Conservation (phyloP, 2,113 vertebrate species). For the Hypomesus transpacificus region DNA sequence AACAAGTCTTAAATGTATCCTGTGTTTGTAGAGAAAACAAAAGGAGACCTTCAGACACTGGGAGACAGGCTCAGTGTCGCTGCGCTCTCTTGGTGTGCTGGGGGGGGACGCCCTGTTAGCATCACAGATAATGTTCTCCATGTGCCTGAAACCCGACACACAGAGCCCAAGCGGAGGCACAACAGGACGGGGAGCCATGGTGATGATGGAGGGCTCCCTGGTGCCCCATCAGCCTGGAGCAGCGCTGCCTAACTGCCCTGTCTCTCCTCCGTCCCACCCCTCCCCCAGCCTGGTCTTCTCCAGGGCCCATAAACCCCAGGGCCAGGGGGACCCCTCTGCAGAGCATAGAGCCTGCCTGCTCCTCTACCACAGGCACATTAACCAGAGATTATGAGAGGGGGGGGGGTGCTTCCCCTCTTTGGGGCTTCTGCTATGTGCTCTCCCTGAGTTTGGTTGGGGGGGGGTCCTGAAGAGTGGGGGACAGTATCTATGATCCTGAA, state of each 20-base stretch:
- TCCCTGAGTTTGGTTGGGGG: not conserved
- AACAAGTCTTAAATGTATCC: conserved; percentile 58
- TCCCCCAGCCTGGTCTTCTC: not conserved
- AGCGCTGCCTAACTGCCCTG: conserved; percentile 24
- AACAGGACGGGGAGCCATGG: conserved; percentile 37
- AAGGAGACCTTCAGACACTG: conserved; percentile 37
- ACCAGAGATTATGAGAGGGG: not conserved
- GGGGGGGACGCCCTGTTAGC: conserved; percentile 33
- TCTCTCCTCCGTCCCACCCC: not conserved
- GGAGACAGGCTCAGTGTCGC: conserved; percentile 8
- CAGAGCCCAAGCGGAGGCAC: conserved; percentile 17
- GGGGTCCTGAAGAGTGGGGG: conserved; percentile 4
- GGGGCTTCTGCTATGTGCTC: not conserved
- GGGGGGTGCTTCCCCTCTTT: not conserved
- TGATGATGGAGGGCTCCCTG: conserved; percentile 59
- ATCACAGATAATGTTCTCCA: conserved; percentile 61
- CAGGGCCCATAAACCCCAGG: conserved; percentile 16
- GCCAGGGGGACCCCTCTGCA: conserved; percentile 8
- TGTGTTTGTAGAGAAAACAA: conserved; percentile 71
- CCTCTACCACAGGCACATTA: not conserved
- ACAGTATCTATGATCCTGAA: conserved; percentile 7
- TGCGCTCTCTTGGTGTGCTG: conserved; percentile 22
- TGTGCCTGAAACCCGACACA: conserved; percentile 66
- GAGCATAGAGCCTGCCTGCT: conserved; percentile 7
- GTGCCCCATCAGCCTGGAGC: conserved; percentile 45